Evolutionary conservation across 2,797 vertebrate species (phyloP).

Genomic region (Siniperca scherzeri): DNA sequence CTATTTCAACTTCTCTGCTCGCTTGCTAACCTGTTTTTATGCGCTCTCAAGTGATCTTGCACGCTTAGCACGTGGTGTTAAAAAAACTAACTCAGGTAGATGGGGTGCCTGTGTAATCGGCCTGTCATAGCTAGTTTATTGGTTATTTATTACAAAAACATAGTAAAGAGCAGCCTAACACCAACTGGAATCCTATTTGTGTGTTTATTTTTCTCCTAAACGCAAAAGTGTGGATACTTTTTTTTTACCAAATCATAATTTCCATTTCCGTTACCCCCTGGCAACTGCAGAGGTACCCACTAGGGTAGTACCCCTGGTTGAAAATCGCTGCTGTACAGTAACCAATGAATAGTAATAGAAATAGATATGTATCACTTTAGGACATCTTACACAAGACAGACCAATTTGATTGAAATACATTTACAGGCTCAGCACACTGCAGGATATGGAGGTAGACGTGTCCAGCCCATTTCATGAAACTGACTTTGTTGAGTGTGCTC

Average conservation of each 20-base stretch:
- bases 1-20: not conserved
- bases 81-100: not conserved
- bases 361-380: not conserved
- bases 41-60: too few relatives aligned
- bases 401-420: constrained; percentile 13
- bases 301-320: not conserved
- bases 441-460: not conserved
- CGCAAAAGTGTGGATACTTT: not conserved
- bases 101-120: too few relatives aligned
- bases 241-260: not conserved
- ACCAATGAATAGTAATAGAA: not conserved
- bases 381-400: not conserved
- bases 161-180: too few relatives aligned
- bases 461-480: not conserved
- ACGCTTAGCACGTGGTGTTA: not conserved
- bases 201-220: too few relatives aligned
- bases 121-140: too few relatives aligned
- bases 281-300: not conserved
- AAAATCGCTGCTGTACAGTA: not conserved
- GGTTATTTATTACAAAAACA: too few relatives aligned
- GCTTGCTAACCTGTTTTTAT: not conserved
- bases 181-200: not conserved
- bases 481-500: not conserved
- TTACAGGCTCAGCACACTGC: not conserved
- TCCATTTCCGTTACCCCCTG: not conserved